Evolutionary conservation across 2,888 invertebrate genomes (phyloP), one percentile per base, ranked within the genome.

Genomic region (Choristoneura rosaceana): DNA sequence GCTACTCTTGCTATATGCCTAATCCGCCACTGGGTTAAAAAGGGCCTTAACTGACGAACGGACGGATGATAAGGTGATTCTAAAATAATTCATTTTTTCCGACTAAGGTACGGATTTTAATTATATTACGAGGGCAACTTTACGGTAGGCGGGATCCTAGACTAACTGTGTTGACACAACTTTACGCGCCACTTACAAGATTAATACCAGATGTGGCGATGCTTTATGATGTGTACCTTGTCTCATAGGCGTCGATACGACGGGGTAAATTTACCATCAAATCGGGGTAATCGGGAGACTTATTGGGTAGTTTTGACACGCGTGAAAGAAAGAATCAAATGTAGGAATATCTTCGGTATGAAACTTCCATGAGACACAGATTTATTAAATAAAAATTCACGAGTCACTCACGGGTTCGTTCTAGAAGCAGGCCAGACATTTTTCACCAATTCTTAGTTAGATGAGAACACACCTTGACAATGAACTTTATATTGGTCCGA

Each of bases 151-250:
- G 52, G 52, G 52, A 52, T 17, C 17, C 17, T 52, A 52, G 17
- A 17, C 52, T 52, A 52, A 8, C 15, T 4, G 45, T 47, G 63
- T 47, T 47, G 63, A 63, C 63, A 47, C 63, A 63, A 47, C 25
- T 69, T 70, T 63, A 70, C 70, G 71, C 74, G 73, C 75, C 75
- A 73, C 71, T 75, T 70, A 70, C 70, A 70, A 68, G 73, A 75
- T 75, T 75, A 73, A 75, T 74, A 43, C 33, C 63, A 63, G 63
- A 63, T 63, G 63, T 25, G 25, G 55, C 25, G 55, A 55, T 55
- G 55, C 25, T 55, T 55, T 55, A 55, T 55, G 55, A 25, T 55
- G 55, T 55, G 55, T 55, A 25, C 55, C 55, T 25, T 55, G 55
- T 25, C 12, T 25, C 55, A 25, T 25, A 25, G 55, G 55, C 55